These are phyloP conservation scores for Orchesella flavescens DNA, from an alignment of 2,888 invertebrate genomes.

Conservation along the genomic window DNA sequence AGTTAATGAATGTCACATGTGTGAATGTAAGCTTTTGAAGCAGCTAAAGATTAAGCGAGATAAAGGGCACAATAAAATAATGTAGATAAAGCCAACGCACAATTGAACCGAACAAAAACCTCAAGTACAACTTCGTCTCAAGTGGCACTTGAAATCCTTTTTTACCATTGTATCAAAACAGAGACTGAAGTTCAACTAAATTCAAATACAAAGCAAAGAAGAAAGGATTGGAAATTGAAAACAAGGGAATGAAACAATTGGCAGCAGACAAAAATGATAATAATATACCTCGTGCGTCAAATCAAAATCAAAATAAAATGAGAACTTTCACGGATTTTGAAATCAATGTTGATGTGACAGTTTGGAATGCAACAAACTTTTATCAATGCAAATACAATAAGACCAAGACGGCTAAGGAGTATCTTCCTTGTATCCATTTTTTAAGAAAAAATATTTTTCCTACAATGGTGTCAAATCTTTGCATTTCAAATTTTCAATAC, in stretches of 20 bases:
- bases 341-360: constrained; percentile 30
- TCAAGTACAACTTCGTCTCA: background rate
- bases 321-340: constrained; percentile 16
- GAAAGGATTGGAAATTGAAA: constrained; percentile 27
- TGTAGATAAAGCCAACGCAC: background rate
- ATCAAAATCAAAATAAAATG: constrained; percentile 42
- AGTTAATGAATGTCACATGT: constrained; percentile 1
- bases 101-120: background rate
- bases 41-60: background rate
- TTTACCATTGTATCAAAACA: background rate
- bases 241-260: constrained; percentile 10
- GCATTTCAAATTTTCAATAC: too few relatives aligned
- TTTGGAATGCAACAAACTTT: constrained; percentile 15
- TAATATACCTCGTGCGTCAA: constrained; percentile 43
- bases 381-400: too few relatives aligned
- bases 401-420: too few relatives aligned
- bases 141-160: background rate
- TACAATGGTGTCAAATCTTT: too few relatives aligned
- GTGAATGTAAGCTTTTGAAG: background rate
- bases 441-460: too few relatives aligned
- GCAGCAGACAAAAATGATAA: constrained; percentile 31
- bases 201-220: background rate
- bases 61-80: background rate
- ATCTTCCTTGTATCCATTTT: too few relatives aligned
- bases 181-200: background rate